Conservation (phyloP, 2,113 vertebrate species). For the Chrysochloris asiatica region DNA sequence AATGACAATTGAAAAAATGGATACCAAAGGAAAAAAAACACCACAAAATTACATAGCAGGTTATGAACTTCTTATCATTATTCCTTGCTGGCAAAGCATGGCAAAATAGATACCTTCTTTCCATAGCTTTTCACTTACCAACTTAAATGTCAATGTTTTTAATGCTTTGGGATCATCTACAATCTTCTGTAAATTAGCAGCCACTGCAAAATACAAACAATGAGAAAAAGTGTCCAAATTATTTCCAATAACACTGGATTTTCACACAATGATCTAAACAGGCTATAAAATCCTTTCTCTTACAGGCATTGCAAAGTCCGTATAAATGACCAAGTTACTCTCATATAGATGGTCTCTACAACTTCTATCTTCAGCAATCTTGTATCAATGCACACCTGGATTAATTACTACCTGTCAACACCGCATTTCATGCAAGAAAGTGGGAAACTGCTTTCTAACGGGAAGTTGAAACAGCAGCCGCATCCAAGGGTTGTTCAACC, state of each 20-base stretch:
- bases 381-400: slow-evolving; percentile 27
- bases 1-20: neutral
- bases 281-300: too few relatives aligned
- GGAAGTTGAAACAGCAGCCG: slow-evolving; percentile 28
- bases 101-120: slow-evolving; percentile 23
- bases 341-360: slow-evolving; percentile 43
- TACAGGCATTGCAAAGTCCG: slow-evolving; percentile 50
- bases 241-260: slow-evolving; percentile 53
- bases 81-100: neutral
- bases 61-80: neutral
- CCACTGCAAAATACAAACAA: slow-evolving; percentile 90
- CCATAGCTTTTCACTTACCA: slow-evolving; percentile 90
- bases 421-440: slow-evolving; percentile 49
- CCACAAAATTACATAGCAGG: slow-evolving; percentile 18
- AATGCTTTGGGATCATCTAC: slow-evolving; percentile 97
- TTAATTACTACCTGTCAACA: slow-evolving; percentile 23
- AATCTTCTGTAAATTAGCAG: slow-evolving; percentile 99
- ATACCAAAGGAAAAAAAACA: neutral
- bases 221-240: slow-evolving; percentile 64
- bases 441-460: slow-evolving; percentile 43
- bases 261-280: slow-evolving; percentile 65
- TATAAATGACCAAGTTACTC: slow-evolving; percentile 57
- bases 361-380: slow-evolving; percentile 27
- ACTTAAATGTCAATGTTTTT: slow-evolving; percentile 98
- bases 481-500: too few relatives aligned